Conservation (phyloP, 2,797 vertebrate genomes). For the Myoxocephalus aenaeus region DNA sequence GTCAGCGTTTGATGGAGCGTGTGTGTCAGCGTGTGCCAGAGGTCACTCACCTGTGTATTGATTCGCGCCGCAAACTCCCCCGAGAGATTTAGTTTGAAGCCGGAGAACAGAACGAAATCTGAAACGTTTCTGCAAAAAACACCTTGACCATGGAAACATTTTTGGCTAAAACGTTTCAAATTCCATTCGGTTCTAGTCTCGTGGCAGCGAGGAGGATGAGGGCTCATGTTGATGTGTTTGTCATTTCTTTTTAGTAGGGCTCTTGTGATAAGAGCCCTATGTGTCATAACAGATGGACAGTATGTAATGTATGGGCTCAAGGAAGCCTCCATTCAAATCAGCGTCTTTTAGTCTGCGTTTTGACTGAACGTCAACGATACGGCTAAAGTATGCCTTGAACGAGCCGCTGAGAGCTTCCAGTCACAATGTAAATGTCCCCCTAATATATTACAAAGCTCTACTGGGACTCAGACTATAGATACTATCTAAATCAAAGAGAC, state of each 20-base stretch:
- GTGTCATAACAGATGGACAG: conserved; percentile 41
- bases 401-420: background rate
- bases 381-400: conserved; percentile 20
- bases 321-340: background rate
- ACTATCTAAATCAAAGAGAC: conserved; percentile 62
- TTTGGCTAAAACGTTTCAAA: conserved; percentile 91
- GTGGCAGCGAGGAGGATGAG: conserved; percentile 34
- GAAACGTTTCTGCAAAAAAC: conserved; percentile 93
- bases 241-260: conserved; percentile 26
- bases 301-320: conserved; percentile 2
- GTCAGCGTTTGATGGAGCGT: conserved; percentile 33
- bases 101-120: conserved; percentile 88
- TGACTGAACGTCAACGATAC: conserved; percentile 27
- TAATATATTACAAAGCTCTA: conserved; percentile 27
- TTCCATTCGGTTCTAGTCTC: conserved; percentile 87
- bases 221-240: conserved; percentile 21
- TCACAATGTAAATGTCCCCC: conserved; percentile 23
- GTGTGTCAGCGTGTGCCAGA: conserved; percentile 46
- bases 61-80: conserved; percentile 30
- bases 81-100: conserved; percentile 71
- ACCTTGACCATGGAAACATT: conserved; percentile 88
- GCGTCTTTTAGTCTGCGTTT: background rate
- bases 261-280: conserved; percentile 49
- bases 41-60: conserved; percentile 78
- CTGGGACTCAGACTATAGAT: conserved; percentile 62